A percentile compares a stretch with the other conserved stretches of the same genome.
Evolutionary conservation across 2,797 vertebrate genomes (phyloP).

Genomic region (Eulemur mongoz): DNA sequence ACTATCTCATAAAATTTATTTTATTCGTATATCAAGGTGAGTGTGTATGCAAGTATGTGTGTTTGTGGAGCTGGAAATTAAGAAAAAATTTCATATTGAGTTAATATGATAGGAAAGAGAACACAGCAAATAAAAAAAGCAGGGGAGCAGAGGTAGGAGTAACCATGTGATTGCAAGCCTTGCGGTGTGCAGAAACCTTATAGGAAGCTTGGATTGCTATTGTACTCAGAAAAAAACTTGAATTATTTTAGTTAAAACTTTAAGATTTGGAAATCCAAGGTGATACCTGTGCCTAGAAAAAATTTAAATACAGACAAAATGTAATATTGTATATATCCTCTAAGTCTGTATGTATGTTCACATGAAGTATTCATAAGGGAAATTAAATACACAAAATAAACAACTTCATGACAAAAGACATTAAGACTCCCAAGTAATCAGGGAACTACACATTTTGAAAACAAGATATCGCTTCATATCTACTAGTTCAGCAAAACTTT

Average conservation of each 20-base stretch:
- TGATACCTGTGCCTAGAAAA: not conserved
- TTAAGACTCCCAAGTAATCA: not conserved
- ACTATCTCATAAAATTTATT: not conserved
- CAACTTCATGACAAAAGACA: not conserved
- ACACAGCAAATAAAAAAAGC: not conserved
- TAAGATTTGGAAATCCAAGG: not conserved
- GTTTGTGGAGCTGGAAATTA: not conserved
- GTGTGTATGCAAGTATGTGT: not conserved
- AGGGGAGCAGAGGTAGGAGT: not conserved
- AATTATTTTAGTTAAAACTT: slow-evolving; percentile 26
- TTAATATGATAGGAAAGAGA: not conserved
- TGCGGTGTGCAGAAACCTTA: not conserved
- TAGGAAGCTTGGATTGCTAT: not conserved
- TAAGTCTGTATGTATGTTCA: not conserved
- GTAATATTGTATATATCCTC: not conserved
- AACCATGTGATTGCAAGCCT: not conserved
- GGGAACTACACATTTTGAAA: not conserved
- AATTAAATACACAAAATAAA: not conserved
- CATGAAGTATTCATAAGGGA: not conserved
- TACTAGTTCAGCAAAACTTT: not conserved
- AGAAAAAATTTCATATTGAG: not conserved
- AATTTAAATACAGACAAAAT: not conserved
- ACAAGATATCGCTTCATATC: not conserved
- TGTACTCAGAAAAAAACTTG: not conserved
- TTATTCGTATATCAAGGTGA: not conserved